These are phyloP conservation scores for Atherinosoma microstoma DNA, from an alignment of 2,797 vertebrate genomes.

Conservation along the genomic window DNA sequence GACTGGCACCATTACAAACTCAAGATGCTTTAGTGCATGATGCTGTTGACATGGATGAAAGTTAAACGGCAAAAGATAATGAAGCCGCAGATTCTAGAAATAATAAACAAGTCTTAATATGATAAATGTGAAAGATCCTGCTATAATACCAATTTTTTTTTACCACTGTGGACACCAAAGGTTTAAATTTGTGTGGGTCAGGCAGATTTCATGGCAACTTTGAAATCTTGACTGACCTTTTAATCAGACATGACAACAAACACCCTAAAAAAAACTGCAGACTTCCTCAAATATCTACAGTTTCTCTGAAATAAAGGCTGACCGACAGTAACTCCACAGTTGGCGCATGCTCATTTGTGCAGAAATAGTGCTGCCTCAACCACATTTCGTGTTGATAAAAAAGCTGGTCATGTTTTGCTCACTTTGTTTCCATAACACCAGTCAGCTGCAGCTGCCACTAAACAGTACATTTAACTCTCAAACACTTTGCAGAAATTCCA, in stretches of 20 bases:
- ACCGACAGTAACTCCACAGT: constrained; percentile 14
- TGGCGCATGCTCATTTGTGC: constrained; percentile 14
- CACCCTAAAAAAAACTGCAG: constrained; percentile 1
- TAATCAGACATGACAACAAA: constrained; percentile 24
- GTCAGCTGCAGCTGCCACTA: constrained; percentile 61
- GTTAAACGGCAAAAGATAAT: neutral
- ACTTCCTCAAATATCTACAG: constrained; percentile 20
- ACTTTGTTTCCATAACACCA: constrained; percentile 59
- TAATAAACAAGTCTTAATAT: constrained; percentile 5
- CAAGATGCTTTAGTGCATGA: neutral
- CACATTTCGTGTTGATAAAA: constrained; percentile 64
- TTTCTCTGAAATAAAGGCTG: constrained; percentile 48
- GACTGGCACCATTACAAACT: neutral
- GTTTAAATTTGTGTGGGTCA: neutral
- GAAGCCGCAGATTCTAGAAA: neutral
- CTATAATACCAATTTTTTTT: neutral
- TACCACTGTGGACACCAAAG: neutral
- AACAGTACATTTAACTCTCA: constrained; percentile 62
- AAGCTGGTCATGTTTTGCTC: constrained; percentile 60
- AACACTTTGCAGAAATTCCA: constrained; percentile 62
- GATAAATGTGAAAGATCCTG: neutral
- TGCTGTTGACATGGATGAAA: neutral
- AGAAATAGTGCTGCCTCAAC: constrained; percentile 46
- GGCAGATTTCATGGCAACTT: constrained; percentile 4
- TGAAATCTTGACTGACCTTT: constrained; percentile 27